Base-by-base conservation (phyloP, 2,888 invertebrate genomes). In the Abrostola triplasia region DNA sequence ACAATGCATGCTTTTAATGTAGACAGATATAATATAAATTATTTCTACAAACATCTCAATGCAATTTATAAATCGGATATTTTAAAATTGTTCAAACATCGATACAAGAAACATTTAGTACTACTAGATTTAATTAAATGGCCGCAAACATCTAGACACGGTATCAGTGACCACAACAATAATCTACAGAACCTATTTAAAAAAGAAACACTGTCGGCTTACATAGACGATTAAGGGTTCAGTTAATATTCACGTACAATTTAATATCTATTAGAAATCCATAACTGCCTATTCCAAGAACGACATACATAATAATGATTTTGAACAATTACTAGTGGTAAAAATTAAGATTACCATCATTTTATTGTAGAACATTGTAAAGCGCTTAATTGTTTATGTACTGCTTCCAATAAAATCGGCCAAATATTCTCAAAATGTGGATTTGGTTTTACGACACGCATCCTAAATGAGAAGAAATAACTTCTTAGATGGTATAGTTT, bases 11-110 rank as follows among this genome's bases (percentile, higher is more conserved):
- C 24, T 24, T 24, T 24, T 24, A 24, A 24, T 24, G 24, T 24
- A 24, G 24, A 24, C 24, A 24, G 24, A 24, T 4, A 24, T 24
- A 24, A 24, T 24, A 24, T 24, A 47, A 59, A 47, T 69, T 51
- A 51, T 38, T 36, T 11, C 69, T 59, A 55, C 36, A 58, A 51
- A 10, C 66, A 35, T 35, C 35, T 52, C 36, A 57, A 47, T 54
- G 41, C 11, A 24, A 8, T 9, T 24, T 9, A 47, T 24, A 47
- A 24, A 47, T 47, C 44, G 24, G 24, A 13, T 13, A 47, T 7
- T 10, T 40, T 13, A 13, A 47, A 6, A 47, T 9, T 47, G 24
- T 47, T 41, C 5, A 24, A 5, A 47, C 44, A 47, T 24, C 44
- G 24, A 47, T 47, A 47, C 44, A 47, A 7, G 44, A 47, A 13